Conservation (phyloP, 2,888 invertebrate genomes). For the Holacanthella duospinosa region DNA sequence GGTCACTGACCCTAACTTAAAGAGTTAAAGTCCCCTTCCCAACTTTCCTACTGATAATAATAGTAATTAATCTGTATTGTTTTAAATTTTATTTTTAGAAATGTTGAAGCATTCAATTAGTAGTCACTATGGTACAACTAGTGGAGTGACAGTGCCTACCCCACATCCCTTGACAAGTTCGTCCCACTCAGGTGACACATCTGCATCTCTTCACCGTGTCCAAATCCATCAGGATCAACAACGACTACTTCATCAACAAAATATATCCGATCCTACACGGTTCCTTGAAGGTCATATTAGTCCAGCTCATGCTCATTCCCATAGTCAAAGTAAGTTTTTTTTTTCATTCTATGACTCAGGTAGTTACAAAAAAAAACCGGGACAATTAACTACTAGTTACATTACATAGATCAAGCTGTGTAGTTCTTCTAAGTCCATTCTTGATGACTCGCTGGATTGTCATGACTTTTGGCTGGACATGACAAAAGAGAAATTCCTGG, state of each 20-base stretch:
- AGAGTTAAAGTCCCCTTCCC: no score
- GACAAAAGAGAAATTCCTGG: neutral
- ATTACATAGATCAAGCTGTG: no score
- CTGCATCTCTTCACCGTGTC: slow-evolving; percentile 30
- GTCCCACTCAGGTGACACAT: slow-evolving; percentile 35
- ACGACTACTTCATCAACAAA: slow-evolving; percentile 21
- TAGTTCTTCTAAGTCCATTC: no score
- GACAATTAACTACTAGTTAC: no score
- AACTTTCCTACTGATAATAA: no score
- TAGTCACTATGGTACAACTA: slow-evolving; percentile 35
- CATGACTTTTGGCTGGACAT: neutral
- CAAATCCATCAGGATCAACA: slow-evolving; percentile 25
- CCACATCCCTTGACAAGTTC: slow-evolving; percentile 36
- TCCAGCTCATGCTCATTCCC: slow-evolving; percentile 33
- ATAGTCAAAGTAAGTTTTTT: slow-evolving; percentile 31
- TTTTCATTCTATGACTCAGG: neutral
- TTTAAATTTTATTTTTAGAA: slow-evolving; percentile 7
- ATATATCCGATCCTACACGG: slow-evolving; percentile 33
- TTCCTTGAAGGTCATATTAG: slow-evolving; percentile 28
- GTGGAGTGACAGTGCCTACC: slow-evolving; percentile 28
- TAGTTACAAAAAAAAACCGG: neutral
- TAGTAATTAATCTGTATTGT: neutral
- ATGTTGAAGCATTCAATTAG: slow-evolving; percentile 37
- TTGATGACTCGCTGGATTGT: no score
- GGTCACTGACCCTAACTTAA: neutral